Base-by-base conservation (phyloP, 1,140 invertebrate genomes). In the Alviniconcha marisindica region DNA sequence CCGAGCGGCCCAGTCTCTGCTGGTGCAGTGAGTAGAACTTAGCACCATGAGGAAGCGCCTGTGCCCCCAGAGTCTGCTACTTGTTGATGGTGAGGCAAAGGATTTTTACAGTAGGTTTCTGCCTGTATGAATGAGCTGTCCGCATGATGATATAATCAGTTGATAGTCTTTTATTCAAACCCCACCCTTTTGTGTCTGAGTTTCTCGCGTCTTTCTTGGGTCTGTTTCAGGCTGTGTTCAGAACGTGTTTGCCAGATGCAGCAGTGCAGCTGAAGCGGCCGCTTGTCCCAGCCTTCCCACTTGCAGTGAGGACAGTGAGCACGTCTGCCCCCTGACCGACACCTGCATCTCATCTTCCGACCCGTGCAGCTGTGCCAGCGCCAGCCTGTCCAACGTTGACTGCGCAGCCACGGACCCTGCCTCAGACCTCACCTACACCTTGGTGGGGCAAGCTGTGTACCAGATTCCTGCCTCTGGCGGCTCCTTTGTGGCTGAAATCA, bases 171-270 rank as follows among this genome's bases (percentile, higher is more conserved):
- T n/a, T n/a, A n/a, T n/a, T n/a, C n/a, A n/a, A n/a, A n/a, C n/a
- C n/a, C n/a, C n/a, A n/a, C n/a, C n/a, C n/a, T n/a, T n/a, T n/a
- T n/a, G n/a, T n/a, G n/a, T n/a, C n/a, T n/a, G n/a, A n/a, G n/a
- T n/a, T n/a, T n/a, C n/a, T n/a, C n/a, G n/a, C n/a, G 0, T 60
- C n/a, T 66, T 33, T 33, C 36, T 7, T 74, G 5, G 38, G 38
- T 76, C 31, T 66, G 15, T n/a, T 77, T 10, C 74, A 85, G 86
- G 84, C 21, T 87, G 86, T 74, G n/a, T 77, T 4, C 77, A 48
- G 77, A 84, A 44, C 10, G 28, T 38, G 36, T 84, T 69, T 48
- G 40, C 77, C 5, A 31, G n/a, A 1, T 83, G 44, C 42, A 74
- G 66, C 12, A 83, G 63, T 28, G 21, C 31, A 3, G 31, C 48